Evolutionary conservation across 2,888 invertebrate genomes (phyloP).

Genomic region (Helicoverpa assulta): DNA sequence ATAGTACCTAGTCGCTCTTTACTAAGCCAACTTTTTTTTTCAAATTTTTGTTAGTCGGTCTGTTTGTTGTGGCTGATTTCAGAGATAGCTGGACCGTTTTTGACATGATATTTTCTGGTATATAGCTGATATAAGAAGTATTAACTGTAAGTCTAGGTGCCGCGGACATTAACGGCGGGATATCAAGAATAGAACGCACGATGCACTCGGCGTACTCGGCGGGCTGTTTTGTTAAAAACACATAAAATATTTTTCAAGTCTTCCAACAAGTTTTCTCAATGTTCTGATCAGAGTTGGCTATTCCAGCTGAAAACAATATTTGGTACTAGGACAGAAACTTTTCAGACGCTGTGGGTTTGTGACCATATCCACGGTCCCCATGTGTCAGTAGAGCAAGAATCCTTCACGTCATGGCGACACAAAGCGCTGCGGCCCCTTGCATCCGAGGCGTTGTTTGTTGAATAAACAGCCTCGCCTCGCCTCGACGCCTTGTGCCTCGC

Average conservation of each 20-base stretch:
- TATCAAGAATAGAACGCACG: conserved; percentile 9
- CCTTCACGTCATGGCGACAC: conserved; percentile 75
- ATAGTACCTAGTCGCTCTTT: no score
- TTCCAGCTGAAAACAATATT: neutral
- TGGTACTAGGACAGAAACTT: neutral
- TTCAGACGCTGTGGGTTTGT: conserved; percentile 15
- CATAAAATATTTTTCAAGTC: neutral
- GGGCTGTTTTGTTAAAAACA: no score
- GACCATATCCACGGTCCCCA: conserved; percentile 49
- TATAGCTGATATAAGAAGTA: no score
- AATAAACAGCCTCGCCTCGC: conserved; percentile 75
- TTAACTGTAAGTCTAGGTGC: no score
- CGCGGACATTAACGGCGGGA: no score
- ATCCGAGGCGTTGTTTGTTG: conserved; percentile 79
- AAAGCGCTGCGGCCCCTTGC: conserved; percentile 70
- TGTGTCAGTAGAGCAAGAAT: conserved; percentile 52
- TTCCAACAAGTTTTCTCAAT: neutral
- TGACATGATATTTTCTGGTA: no score
- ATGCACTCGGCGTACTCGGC: neutral
- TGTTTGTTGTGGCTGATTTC: no score
- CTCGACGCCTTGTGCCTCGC: conserved; percentile 56
- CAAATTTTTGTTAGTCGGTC: no score
- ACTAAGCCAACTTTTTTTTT: no score
- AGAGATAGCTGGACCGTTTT: no score
- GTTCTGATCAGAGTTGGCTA: neutral